Conservation (phyloP, 2,888 invertebrate species). For the Spisula subtruncata region DNA sequence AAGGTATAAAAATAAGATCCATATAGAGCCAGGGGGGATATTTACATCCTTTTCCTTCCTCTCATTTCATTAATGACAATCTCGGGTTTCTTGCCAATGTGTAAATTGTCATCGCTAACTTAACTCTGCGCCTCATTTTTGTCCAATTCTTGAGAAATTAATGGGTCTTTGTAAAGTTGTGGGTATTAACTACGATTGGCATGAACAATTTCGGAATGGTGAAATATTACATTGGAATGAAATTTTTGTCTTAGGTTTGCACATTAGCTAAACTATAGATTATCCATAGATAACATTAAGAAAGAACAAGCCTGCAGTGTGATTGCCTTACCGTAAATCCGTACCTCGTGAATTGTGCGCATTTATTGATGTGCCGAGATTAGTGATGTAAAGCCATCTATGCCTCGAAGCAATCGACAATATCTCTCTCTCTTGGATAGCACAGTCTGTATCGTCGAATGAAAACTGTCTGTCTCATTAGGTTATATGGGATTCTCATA, state of each 20-base stretch:
- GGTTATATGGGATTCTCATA: not conserved
- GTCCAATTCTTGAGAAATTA: not conserved
- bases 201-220: not conserved
- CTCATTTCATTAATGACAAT: slow-evolving; percentile 28
- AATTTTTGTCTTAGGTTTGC: not conserved
- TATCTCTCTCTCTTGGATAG: slow-evolving; percentile 22
- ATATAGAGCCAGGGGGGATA: not conserved
- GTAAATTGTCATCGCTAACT: slow-evolving; percentile 9
- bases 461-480: slow-evolving; percentile 29
- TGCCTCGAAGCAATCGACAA: slow-evolving; percentile 11
- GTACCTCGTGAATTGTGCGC: not conserved
- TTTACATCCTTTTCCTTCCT: not conserved
- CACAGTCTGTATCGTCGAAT: not conserved
- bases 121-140: not conserved
- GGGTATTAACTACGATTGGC: slow-evolving; percentile 11
- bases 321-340: slow-evolving; percentile 34
- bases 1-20: not conserved
- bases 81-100: slow-evolving; percentile 1
- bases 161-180: slow-evolving; percentile 7
- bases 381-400: slow-evolving; percentile 6
- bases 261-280: slow-evolving; percentile 22
- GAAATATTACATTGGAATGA: not conserved
- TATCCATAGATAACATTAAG: not conserved
- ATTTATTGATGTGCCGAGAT: slow-evolving; percentile 40
- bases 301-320: not conserved